A percentile compares a stretch with the other conserved stretches of the same genome.
Conservation (phyloP, 1,140 invertebrate species). For the Whitmania pigra region DNA sequence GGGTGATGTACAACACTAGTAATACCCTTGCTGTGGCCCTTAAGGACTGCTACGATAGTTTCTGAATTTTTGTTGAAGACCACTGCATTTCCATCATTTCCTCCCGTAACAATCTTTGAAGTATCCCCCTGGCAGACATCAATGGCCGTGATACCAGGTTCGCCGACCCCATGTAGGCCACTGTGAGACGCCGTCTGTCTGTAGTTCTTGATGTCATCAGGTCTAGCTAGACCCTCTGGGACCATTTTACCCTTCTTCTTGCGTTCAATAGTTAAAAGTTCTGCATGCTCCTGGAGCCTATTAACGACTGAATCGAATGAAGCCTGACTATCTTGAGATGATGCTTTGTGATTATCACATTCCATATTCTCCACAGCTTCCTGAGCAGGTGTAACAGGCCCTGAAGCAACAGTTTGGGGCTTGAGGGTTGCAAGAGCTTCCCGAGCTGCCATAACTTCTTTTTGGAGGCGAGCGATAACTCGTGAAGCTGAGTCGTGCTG, state of each 20-base stretch:
- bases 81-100: slow-evolving; percentile 92
- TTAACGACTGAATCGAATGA: background rate
- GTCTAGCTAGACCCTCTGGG: slow-evolving; percentile 75
- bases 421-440: slow-evolving; percentile 95
- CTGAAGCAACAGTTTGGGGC: slow-evolving; percentile 56
- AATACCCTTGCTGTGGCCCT: slow-evolving; percentile 85
- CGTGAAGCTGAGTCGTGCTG: slow-evolving; percentile 78
- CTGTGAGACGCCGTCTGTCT: slow-evolving; percentile 63
- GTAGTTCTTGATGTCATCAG: slow-evolving; percentile 71
- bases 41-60: slow-evolving; percentile 85
- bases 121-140: slow-evolving; percentile 78
- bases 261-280: slow-evolving; percentile 83
- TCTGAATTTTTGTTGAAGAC: slow-evolving; percentile 97
- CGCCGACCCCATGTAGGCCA: slow-evolving; percentile 90
- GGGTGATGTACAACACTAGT: slow-evolving; percentile 92
- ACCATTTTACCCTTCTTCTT: slow-evolving; percentile 77
- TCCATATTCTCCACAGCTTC: too few relatives aligned
- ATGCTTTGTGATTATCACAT: too few relatives aligned
- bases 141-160: slow-evolving; percentile 81
- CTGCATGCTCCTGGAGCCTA: slow-evolving; percentile 77
- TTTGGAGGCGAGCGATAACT: slow-evolving; percentile 91
- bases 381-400: slow-evolving; percentile 33
- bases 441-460: slow-evolving; percentile 91
- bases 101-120: slow-evolving; percentile 73
- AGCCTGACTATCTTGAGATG: too few relatives aligned